These are phyloP conservation scores for Notamacropus eugenii DNA, from an alignment of 2,797 vertebrate species.

Conservation along the genomic window DNA sequence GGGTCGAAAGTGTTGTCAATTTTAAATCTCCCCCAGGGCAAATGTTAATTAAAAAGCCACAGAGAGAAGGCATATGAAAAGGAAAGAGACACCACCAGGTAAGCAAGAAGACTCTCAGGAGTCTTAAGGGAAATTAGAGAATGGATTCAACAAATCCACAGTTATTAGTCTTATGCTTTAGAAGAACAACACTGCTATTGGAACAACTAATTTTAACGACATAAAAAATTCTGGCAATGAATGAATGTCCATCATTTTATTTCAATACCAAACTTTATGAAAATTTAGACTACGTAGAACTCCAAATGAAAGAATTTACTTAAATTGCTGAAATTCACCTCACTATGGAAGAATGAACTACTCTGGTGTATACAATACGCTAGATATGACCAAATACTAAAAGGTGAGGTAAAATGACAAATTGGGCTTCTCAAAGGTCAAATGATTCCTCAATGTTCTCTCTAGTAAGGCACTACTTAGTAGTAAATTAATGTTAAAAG, in stretches of 20 bases:
- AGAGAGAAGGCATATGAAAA: neutral
- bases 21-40: neutral
- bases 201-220: slow-evolving; percentile 23
- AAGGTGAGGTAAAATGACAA: neutral
- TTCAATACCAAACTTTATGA: neutral
- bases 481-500: neutral
- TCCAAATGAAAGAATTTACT: slow-evolving; percentile 37
- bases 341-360: neutral
- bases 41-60: neutral
- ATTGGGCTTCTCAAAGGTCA: neutral
- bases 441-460: neutral
- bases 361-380: neutral
- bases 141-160: slow-evolving; percentile 37
- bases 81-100: neutral
- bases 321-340: neutral
- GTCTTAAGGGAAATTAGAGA: neutral
- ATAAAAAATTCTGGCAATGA: slow-evolving; percentile 16
- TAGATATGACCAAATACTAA: neutral
- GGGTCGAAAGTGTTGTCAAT: neutral
- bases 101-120: slow-evolving; percentile 9
- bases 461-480: neutral
- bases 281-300: neutral
- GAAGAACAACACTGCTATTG: slow-evolving; percentile 35
- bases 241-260: slow-evolving; percentile 5
- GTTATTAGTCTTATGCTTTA: slow-evolving; percentile 42